Base-by-base conservation (phyloP, 2,113 vertebrate genomes). In the Halichoeres trimaculatus region DNA sequence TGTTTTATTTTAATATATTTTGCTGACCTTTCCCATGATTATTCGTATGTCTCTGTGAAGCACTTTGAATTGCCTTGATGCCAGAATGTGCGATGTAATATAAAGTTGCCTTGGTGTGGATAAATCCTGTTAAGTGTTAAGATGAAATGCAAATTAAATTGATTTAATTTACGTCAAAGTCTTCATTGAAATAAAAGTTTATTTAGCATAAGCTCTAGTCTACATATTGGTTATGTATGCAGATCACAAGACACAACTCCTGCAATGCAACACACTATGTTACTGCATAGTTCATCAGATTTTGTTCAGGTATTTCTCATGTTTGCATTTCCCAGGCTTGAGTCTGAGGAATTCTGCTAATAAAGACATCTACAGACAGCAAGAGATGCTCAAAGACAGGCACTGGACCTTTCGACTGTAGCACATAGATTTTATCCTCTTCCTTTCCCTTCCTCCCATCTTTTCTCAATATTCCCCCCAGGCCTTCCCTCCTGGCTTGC, bases 361-460 rank as follows among this genome's bases (percentile, higher is more conserved):
- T 85, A 68, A 86, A 90, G 68, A 78, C 68, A 74, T 88, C 70
- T 30, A 20, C 61, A 70, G 76, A 64, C 20, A 54, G 30, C 38
- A 69, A 78, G 69, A 80, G 68, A 70, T 66, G 30, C 68, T 84
- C 65, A 75, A 70, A 80, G 77, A 83, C 81, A 80, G 56, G 45
- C 61, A 45, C 58, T 70, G 64, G 65, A 83, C 56, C 74, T 68
- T 88, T 81, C 22, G 14, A 67, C 55, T 79, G 70, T 41, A 73
- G 65, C 55, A 17, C 84, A 86, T 86, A 22, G 87, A 90, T 91
- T 89, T 82, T 65, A 82, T 80, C 53, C 57, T 73, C 47, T 75
- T 30, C 41, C 64, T 70, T 70, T 76, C 45, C 45, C 54, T 53
- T 61, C 47, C 70, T 48, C 52, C 69, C 23, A n/a, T 36, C 61